Evolutionary conservation across 2,797 vertebrate genomes (phyloP).

Genomic region (Enteromius viviparus): DNA sequence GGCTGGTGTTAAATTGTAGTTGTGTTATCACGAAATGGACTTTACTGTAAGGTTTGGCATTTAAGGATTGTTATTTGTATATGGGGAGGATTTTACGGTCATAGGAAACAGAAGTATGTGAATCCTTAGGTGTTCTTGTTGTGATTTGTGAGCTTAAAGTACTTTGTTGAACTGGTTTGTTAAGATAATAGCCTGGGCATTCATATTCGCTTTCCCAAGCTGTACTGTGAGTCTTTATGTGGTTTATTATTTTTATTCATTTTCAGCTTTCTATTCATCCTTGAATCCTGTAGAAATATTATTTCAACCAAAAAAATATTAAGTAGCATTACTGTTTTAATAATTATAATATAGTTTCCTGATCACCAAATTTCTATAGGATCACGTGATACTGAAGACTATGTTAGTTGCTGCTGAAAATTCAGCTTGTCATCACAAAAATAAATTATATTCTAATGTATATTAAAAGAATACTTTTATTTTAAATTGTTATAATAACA

Average conservation of each 20-base stretch:
- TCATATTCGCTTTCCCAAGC: background rate
- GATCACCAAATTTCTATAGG: background rate
- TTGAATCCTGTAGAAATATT: background rate
- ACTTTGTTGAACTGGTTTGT: no score
- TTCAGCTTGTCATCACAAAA: background rate
- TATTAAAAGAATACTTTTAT: background rate
- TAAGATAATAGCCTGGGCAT: background rate
- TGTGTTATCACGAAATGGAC: background rate
- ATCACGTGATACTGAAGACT: background rate
- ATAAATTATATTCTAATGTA: background rate
- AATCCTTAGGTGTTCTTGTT: background rate
- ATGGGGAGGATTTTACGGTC: background rate
- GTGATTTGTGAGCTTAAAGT: background rate
- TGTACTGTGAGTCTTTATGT: background rate
- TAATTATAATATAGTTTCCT: background rate
- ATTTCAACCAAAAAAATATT: background rate
- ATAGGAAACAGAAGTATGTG: background rate
- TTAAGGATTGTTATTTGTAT: background rate
- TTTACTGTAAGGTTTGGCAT: background rate
- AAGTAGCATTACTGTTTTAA: background rate
- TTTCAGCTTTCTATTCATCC: background rate
- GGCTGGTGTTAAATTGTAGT: background rate
- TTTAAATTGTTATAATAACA: background rate
- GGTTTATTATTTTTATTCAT: background rate
- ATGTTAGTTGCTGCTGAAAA: background rate